Evolutionary conservation across 37 sponge, comb jelly and placozoan genomes (phyloP), one percentile per base, ranked within the genome.

Genomic region (Aplysina aerophoba): DNA sequence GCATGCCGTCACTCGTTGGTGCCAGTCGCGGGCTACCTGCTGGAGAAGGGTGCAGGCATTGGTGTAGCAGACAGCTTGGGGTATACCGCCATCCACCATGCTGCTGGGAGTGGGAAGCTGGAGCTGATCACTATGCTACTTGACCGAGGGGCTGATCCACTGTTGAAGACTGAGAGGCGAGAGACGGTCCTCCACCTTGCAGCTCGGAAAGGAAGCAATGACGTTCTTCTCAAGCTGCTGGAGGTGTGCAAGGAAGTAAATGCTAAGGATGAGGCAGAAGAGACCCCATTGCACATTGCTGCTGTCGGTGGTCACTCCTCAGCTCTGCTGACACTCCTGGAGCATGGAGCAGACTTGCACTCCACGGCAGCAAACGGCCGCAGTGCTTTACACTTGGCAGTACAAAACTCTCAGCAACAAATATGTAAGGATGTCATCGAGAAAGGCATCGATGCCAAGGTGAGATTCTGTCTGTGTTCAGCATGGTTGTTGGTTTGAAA

Each of bases 161-260:
- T 83, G 22, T 79, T 89, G 24, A 87, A 87, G 64, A 85, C 92
- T 39, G 87, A 91, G 63, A 92, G 89, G 38, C 80, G 73, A 31
- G 31, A 87, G n/a, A 89, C 82, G 28, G 86, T 92, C 59, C 85
- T 94, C 38, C 95, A 94, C 77, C 71, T 94, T 4, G 93, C 93
- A 33, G 93, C 89, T 41, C 81, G 84, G 83, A 79, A 89, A 28
- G 93, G 93, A 54, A 88, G 89, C 54, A 84, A 71, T 0, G 77
- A 89, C 0, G 83, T 94, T 27, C 79, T 94, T 11, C 79, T 55
- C 56, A 31, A 83, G 21, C 69, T 94, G 4, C 44, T 88, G 39
- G 75, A 59, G 30, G 60, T 73, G 21, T 86, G 83, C 30, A 85
- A 87, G 5, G 85, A 89, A 35, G 56, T 86, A 0, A 86, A 90